Conservation (phyloP, 2,113 vertebrate genomes). For the Microtus montanus region DNA sequence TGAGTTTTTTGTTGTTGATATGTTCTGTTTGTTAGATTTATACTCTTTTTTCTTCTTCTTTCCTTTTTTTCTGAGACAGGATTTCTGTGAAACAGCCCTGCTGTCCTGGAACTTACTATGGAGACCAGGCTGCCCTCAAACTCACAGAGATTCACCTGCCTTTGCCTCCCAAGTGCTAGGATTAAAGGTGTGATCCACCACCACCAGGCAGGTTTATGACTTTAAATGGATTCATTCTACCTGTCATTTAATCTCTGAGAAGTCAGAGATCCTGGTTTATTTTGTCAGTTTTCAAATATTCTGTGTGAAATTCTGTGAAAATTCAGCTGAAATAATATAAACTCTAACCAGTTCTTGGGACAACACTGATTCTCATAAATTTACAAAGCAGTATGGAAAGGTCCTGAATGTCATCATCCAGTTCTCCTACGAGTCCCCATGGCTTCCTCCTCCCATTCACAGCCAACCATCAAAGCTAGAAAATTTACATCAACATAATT, state of each 20-base stretch:
- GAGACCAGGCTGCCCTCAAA: too few species aligned
- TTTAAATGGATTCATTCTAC: background rate
- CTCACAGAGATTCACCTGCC: too few species aligned
- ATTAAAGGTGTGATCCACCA: too few species aligned
- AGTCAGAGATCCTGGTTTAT: background rate
- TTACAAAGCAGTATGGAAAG: background rate
- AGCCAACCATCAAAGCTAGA: too few species aligned
- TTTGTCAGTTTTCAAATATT: background rate
- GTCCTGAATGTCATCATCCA: background rate
- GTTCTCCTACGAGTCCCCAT: background rate
- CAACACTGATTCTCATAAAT: background rate
- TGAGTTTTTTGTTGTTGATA: background rate
- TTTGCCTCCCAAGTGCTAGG: too few species aligned
- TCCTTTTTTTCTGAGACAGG: too few species aligned
- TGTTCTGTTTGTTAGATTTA: too few species aligned
- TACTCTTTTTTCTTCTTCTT: background rate
- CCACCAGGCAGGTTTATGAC: background rate
- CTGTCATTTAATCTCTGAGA: background rate
- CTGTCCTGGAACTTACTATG: too few species aligned
- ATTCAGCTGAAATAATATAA: background rate
- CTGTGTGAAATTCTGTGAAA: background rate
- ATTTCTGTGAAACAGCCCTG: too few species aligned
- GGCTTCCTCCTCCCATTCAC: background rate
- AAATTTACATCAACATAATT: background rate
- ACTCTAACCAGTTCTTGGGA: background rate